Base-by-base conservation (phyloP, 2,113 vertebrate genomes). In the Alces alces region DNA sequence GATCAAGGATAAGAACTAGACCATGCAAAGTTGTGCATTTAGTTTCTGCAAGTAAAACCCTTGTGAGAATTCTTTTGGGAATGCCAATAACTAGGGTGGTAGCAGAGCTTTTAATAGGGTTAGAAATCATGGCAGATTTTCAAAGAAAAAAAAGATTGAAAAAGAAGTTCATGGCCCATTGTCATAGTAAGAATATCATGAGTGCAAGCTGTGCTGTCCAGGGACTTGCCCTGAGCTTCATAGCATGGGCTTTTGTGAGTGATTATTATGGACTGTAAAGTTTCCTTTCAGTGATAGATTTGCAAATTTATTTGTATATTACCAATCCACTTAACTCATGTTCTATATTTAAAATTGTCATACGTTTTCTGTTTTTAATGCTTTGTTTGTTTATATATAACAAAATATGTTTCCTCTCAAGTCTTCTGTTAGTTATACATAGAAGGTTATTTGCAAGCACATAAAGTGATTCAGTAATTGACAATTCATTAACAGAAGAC, bases 381-480 rank as follows among this genome's bases (percentile, higher is more conserved):
- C 10, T 73, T 87, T 89, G 21, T 78, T 87, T 93, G 12, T 83
- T 95, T 91, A 25, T 45, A 45, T 64, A 50, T 36, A 93, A 23
- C 15, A 95, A 94, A 91, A 66, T 91, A 89, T 78, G 66, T 83
- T 23, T 93, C 27, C 23, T 89, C 39, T 96, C 54, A 95, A 50
- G 43, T 78, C 10, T 58, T 95, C 30, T 89, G 76, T 97, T 95
- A 66, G 54, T 91, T 90, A 86, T 50, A 73, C 13, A 86, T n/a
- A 87, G 17, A 60, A 80, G 10, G 45, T 30, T 89, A 45, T 82
- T 91, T 93, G 27, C 7, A 95, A 12, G 14, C n/a, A 95, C 66
- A 76, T 39, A 93, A 97, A 98, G 17, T 64, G 73, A 95, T 86
- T 96, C 70, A 93, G 76, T 43, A 90, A 85, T 16, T 45, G 19